Evolutionary conservation across 2,888 invertebrate genomes (phyloP), one percentile per base, ranked within the genome.

Genomic region (Erannis defoliaria): DNA sequence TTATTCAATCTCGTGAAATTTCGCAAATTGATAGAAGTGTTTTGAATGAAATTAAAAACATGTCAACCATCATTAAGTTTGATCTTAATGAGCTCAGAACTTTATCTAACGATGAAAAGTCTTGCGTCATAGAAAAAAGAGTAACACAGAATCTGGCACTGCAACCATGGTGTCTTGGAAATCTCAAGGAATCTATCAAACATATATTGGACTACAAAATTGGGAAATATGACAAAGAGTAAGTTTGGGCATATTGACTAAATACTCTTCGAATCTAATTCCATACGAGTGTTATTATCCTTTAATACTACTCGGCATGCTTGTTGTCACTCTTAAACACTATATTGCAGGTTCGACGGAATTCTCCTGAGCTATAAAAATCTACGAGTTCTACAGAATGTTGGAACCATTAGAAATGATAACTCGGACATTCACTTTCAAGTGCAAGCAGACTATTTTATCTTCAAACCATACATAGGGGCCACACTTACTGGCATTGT

Each of bases 331-430:
- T 2, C 21, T 5, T n/a, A 42, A 42, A 21, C 21, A 42, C n/a
- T 5, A 16, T 16, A 18, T 93, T 94, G 45, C 82, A 96, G 96
- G 56, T 93, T 95, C 50, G 90, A 94, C 77, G 96, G 96, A 21
- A 95, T 96, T 66, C 81, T 96, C 2, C 80, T 96, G 61, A 94
- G 95, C 55, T 96, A 95, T 76, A 94, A 94, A 78, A 95, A 96
- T 75, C 89, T 96, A 8, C 94, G 94, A 70, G 78, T 96, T 21
- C 75, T 95, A 12, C 94, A 93, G 62, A 86, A 93, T 69, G 75
- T 93, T 45, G 96, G 95, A n/a, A 82, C 88, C 14, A 94, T 95
- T 56, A 85, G 94, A 62, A 92, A 94, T 75, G 96, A 96, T 70
- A 94, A 94, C 70, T 93, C 94, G 64, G 95, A 94, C 70, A 93